Evolutionary conservation across 2,888 invertebrate species (phyloP).

Genomic region (Platycheirus rosarum): DNA sequence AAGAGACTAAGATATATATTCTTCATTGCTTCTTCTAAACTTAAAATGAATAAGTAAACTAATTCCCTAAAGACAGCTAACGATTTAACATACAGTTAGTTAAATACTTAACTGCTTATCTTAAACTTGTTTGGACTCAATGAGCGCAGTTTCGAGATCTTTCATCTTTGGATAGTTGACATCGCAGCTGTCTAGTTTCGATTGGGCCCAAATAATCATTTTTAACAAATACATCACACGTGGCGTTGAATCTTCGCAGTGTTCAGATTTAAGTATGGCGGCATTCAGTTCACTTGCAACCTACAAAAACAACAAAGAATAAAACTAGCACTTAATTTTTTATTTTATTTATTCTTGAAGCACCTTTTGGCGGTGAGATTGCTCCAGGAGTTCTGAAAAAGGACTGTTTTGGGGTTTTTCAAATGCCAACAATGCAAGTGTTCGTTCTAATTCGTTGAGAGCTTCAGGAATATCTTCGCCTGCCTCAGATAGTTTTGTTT

Average conservation of each 20-base stretch:
- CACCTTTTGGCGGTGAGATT: constrained; percentile 96
- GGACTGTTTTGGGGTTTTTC: constrained; percentile 97
- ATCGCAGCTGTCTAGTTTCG: constrained; percentile 96
- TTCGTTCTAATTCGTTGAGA: constrained; percentile 92
- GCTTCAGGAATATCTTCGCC: constrained; percentile 90
- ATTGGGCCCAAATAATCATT: constrained; percentile 97
- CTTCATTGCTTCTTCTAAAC: constrained; percentile 33
- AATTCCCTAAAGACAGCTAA: constrained; percentile 65
- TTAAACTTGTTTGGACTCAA: constrained; percentile 84
- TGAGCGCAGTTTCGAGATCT: constrained; percentile 92
- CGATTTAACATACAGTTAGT: constrained; percentile 49
- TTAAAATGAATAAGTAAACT: constrained; percentile 48
- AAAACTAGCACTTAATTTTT: constrained; percentile 3
- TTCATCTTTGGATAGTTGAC: constrained; percentile 98
- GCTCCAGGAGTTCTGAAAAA: constrained; percentile 95
- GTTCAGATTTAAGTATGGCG: constrained; percentile 97
- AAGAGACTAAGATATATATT: constrained; percentile 12
- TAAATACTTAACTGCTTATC: constrained; percentile 75
- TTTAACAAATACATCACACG: constrained; percentile 95
- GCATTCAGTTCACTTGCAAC: constrained; percentile 98
- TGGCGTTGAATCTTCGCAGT: constrained; percentile 94
- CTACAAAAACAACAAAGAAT: constrained; percentile 82
- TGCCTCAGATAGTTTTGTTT: constrained; percentile 92
- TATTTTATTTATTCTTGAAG: too few species aligned
- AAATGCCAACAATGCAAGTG: constrained; percentile 96